Conservation (phyloP, 2,888 invertebrate genomes). For the Liopterus haemorrhoidalis region DNA sequence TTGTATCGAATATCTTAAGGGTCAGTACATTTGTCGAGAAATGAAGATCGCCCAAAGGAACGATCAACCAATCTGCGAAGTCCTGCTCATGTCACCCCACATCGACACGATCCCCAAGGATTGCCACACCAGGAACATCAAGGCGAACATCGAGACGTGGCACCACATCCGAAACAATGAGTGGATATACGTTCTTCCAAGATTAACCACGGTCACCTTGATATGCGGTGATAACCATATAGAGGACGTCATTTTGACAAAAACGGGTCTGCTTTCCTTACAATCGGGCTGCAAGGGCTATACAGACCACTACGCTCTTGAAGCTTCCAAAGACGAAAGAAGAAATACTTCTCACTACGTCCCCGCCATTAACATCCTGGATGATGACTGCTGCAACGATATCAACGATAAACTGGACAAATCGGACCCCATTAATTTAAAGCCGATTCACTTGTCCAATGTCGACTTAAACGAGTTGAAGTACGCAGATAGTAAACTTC, state of each 20-base stretch:
- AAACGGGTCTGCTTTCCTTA: conserved; percentile 16
- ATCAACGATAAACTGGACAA: conserved; percentile 13
- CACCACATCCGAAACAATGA: conserved; percentile 22
- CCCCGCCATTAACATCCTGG: conserved; percentile 6
- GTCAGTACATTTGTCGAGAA: conserved; percentile 16
- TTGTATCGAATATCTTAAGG: conserved; percentile 12
- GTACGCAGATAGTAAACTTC: conserved; percentile 29
- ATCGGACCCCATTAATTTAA: conserved; percentile 12
- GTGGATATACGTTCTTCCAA: conserved; percentile 26
- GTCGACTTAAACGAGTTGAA: conserved; percentile 27
- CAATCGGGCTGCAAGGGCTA: conserved; percentile 20
- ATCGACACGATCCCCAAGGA: conserved; percentile 17
- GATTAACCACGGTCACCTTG: conserved; percentile 20
- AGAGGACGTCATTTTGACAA: conserved; percentile 15
- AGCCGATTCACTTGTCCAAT: conserved; percentile 24
- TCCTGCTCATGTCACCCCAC: conserved; percentile 18
- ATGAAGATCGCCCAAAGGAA: conserved; percentile 12
- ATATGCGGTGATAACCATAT: conserved; percentile 12
- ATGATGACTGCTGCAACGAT: conserved; percentile 18
- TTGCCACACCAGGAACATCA: conserved; percentile 21
- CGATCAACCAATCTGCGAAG: conserved; percentile 20
- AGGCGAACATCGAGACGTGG: conserved; percentile 25
- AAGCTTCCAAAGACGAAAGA: conserved; percentile 6
- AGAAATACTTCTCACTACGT: conserved; percentile 13
- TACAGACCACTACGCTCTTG: conserved; percentile 14